A percentile compares a stretch with the other conserved stretches of the same genome.
phyloP scores from a whole-genome alignment of 2,797 vertebrate genomes.

The Xerus rutilus region DNA sequence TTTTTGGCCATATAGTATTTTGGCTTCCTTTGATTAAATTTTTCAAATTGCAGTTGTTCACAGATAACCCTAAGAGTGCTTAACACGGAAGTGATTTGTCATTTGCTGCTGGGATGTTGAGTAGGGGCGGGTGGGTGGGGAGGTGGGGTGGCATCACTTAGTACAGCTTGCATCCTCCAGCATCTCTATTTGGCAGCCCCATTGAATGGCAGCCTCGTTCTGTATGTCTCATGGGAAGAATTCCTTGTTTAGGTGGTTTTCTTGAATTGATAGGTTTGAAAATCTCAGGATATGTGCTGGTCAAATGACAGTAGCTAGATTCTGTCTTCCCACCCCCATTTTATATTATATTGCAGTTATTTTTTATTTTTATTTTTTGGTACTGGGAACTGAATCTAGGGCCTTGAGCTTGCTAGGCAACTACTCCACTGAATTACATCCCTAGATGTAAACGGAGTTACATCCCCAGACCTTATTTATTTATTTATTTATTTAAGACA shows the following conservation, averaged over 20 bases:
- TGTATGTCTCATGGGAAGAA: slow-evolving; percentile 37
- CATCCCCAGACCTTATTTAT: background rate
- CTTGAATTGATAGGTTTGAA: slow-evolving; percentile 40
- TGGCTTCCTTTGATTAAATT: background rate
- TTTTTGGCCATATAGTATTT: background rate
- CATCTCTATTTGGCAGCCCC: slow-evolving; percentile 3
- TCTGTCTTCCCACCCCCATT: background rate
- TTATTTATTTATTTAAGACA: background rate
- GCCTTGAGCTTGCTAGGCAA: background rate
- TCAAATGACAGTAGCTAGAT: background rate
- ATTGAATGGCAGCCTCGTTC: background rate
- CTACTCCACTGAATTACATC: background rate
- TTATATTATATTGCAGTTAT: background rate
- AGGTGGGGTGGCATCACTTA: background rate
- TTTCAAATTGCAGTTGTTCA: slow-evolving; percentile 17
- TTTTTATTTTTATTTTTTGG: no score
- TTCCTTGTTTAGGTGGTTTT: slow-evolving; percentile 62
- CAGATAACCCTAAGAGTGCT: background rate
- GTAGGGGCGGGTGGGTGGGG: no score
- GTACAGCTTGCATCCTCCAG: background rate
- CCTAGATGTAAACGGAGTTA: background rate
- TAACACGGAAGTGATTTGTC: slow-evolving; percentile 24
- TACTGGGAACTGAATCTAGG: no score
- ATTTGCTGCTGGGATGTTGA: background rate
- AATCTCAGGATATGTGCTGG: slow-evolving; percentile 1